Evolutionary conservation across 2,888 invertebrate genomes (phyloP), one percentile per base, ranked within the genome.

Genomic region (Gnatocerus cornutus): DNA sequence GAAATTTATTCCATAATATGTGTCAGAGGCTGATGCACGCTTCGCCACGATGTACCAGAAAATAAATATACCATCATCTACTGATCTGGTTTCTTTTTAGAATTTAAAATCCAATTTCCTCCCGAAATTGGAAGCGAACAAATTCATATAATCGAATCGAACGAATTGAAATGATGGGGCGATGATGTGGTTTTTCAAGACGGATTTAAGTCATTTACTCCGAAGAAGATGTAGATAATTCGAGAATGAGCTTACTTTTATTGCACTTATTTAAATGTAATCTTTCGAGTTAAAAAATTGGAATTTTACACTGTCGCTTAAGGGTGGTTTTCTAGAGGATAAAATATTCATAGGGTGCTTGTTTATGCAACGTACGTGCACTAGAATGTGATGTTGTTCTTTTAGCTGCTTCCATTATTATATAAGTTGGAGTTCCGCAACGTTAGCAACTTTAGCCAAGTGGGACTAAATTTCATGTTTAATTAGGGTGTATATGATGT

Each of bases 91-190:
- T 61, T 61, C 61, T 61, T 61, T 64, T 64, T 64, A 46, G 65
- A 65, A 65, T 65, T 65, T 65, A 65, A 65, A 65, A 65, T 65
- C 65, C 65, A 65, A 65, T 65, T 65, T 56, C 48, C 13, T 10
- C 0, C 6, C 48, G 56, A 65, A 65, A 65, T 65, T 65, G 65
- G 53, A 65, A 65, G 29, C 53, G 64, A 53, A 53, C 63, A 63
- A 64, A 53, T 64, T 61, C 46, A 50, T 48, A 61, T 59, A 46
- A 59, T 59, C 59, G 59, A 59, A 45, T 59, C 14, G 16, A 5
- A 8, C 10, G 50, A 39, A 48, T 56, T 56, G 61, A 48, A 48
- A 61, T 48, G 61, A 39, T 61, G 61, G n/a, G n/a, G 30, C 46
- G 61, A 50, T 61, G 61, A 58, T 61, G 61, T 30, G 61, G 30